Conservation (phyloP, 1,140 invertebrate genomes). For the Macrosteles quadrilineatus region DNA sequence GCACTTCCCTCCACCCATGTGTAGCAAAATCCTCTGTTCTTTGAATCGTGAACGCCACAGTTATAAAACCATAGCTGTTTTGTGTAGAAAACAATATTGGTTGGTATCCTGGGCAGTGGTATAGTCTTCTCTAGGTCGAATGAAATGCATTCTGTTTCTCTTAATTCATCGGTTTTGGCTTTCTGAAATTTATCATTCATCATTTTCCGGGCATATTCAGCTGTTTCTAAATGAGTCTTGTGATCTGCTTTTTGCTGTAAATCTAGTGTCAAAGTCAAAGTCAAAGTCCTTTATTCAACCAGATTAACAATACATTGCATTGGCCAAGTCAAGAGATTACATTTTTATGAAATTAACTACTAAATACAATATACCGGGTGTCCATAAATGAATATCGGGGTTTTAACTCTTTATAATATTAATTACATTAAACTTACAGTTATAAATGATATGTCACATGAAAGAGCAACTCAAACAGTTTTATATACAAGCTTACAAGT, state of each 20-base stretch:
- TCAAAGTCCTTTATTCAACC: no score
- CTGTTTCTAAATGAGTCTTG: neutral
- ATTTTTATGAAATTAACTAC: no score
- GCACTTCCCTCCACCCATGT: slow-evolving; percentile 46
- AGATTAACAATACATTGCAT: no score
- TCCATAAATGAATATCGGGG: no score
- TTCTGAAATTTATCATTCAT: neutral
- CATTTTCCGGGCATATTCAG: neutral
- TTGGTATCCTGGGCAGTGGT: slow-evolving; percentile 44
- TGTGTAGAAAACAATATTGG: slow-evolving; percentile 46
- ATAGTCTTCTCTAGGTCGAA: slow-evolving; percentile 1
- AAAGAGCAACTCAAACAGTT: no score
- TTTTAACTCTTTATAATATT: no score
- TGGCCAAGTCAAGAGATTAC: no score
- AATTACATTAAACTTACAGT: no score
- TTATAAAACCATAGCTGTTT: slow-evolving; percentile 43
- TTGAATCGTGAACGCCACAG: slow-evolving; percentile 39
- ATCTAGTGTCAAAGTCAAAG: no score
- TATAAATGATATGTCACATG: no score
- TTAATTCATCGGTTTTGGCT: neutral
- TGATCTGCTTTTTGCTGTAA: neutral
- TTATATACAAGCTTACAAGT: no score
- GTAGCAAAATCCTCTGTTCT: slow-evolving; percentile 41
- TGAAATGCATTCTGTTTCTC: neutral
- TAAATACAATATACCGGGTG: no score